Evolutionary conservation across 1,140 invertebrate genomes (phyloP).

Genomic region (Glomeris maerens): DNA sequence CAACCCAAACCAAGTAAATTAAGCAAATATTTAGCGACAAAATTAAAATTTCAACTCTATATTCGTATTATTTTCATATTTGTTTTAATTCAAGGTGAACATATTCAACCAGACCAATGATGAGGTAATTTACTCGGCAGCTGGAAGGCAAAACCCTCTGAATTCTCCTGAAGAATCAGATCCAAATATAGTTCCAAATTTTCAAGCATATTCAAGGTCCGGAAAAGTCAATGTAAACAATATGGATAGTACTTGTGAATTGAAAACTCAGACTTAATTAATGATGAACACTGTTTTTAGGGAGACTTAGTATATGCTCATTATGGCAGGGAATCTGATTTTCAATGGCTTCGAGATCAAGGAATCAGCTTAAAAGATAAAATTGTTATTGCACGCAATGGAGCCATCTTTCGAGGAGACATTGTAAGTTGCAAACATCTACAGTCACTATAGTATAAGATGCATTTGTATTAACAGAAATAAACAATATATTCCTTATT

Average conservation of each 20-base stretch:
- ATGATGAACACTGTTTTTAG: conserved; percentile 9
- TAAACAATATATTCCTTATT: no score
- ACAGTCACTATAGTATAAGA: background rate
- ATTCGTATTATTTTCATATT: no score
- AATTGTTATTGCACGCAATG: conserved; percentile 37
- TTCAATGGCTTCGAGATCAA: conserved; percentile 25
- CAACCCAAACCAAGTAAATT: conserved; percentile 9
- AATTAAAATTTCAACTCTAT: background rate
- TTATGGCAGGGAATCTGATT: conserved; percentile 36
- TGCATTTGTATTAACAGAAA: background rate
- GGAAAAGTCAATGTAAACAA: conserved; percentile 10
- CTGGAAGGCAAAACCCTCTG: background rate
- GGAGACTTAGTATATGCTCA: conserved; percentile 31
- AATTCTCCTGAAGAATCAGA: background rate
- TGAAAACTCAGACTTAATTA: no score
- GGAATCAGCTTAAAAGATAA: conserved; percentile 27
- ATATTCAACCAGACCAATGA: background rate
- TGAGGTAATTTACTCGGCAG: background rate
- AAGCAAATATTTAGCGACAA: background rate
- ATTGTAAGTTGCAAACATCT: conserved; percentile 32
- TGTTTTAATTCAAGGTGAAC: no score
- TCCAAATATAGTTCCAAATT: background rate
- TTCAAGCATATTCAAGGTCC: conserved; percentile 18
- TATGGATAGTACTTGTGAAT: background rate
- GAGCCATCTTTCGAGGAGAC: conserved; percentile 36